Evolutionary conservation across 1,140 invertebrate species (phyloP).

Genomic region (Euura saliciscinereae): DNA sequence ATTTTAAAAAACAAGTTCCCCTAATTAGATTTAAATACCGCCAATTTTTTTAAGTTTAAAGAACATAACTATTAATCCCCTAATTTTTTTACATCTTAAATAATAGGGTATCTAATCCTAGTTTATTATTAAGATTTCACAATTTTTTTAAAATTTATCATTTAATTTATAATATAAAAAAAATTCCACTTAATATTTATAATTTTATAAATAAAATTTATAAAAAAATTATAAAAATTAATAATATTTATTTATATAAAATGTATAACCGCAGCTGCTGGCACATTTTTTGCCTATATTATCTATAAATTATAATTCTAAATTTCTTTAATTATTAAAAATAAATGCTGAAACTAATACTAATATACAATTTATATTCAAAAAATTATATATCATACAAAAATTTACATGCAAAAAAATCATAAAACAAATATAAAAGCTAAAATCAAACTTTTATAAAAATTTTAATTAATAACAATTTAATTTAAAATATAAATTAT

Average conservation of each 20-base stretch:
- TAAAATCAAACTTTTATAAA: constrained; percentile 2
- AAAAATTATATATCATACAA: not conserved
- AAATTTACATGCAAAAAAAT: constrained; percentile 9
- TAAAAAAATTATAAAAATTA: constrained; percentile 26
- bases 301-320: constrained; percentile 43
- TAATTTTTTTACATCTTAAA: constrained; percentile 51
- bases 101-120: constrained; percentile 74
- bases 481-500: constrained; percentile 23
- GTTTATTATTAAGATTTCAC: constrained; percentile 53
- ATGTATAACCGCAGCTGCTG: constrained; percentile 54
- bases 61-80: constrained; percentile 58
- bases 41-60: constrained; percentile 65
- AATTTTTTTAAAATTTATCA: constrained; percentile 37
- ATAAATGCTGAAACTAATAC: constrained; percentile 35
- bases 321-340: constrained; percentile 37
- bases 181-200: constrained; percentile 37
- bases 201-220: constrained; percentile 24
- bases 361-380: not conserved
- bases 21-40: constrained; percentile 64
- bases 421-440: not conserved
- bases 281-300: constrained; percentile 41
- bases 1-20: constrained; percentile 65
- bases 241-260: constrained; percentile 37
- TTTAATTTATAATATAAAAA: constrained; percentile 47
- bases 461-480: constrained; percentile 30